Conservation (phyloP, 1,140 invertebrate genomes). For the Carcinoscorpius rotundicauda region DNA sequence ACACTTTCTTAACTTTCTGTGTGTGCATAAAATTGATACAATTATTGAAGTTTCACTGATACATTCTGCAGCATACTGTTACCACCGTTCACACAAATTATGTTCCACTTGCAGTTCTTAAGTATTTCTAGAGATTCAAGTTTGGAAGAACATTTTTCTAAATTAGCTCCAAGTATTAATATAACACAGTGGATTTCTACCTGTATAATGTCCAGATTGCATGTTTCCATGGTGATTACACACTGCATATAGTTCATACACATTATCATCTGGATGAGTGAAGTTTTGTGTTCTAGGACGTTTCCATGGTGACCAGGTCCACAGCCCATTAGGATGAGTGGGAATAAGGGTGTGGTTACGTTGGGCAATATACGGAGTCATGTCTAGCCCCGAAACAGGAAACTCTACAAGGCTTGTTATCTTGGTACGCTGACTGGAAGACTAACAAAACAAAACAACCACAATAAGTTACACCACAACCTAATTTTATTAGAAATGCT, state of each 20-base stretch:
- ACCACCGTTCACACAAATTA: not conserved
- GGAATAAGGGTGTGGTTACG: constrained; percentile 10
- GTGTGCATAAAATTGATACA: no score
- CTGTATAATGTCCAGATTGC: constrained; percentile 86
- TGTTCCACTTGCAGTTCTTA: no score
- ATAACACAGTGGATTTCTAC: constrained; percentile 28
- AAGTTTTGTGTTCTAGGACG: constrained; percentile 26
- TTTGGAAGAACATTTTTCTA: not conserved
- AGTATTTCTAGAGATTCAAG: not conserved
- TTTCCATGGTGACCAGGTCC: constrained; percentile 46
- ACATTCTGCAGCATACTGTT: no score
- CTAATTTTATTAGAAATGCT: constrained; percentile 5
- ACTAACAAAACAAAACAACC: constrained; percentile 31
- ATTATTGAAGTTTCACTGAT: no score
- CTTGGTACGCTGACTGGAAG: constrained; percentile 54
- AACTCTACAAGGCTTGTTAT: constrained; percentile 79
- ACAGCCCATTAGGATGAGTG: constrained; percentile 7
- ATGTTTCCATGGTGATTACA: constrained; percentile 87
- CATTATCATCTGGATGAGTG: constrained; percentile 46
- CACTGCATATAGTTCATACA: constrained; percentile 86
- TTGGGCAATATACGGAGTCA: constrained; percentile 54
- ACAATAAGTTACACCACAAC: not conserved
- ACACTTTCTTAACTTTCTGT: no score
- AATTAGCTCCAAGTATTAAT: not conserved
- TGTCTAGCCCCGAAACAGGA: constrained; percentile 68